These are phyloP conservation scores for Loxodonta africana DNA, from an alignment of 2,113 vertebrate species.

Conservation along the genomic window DNA sequence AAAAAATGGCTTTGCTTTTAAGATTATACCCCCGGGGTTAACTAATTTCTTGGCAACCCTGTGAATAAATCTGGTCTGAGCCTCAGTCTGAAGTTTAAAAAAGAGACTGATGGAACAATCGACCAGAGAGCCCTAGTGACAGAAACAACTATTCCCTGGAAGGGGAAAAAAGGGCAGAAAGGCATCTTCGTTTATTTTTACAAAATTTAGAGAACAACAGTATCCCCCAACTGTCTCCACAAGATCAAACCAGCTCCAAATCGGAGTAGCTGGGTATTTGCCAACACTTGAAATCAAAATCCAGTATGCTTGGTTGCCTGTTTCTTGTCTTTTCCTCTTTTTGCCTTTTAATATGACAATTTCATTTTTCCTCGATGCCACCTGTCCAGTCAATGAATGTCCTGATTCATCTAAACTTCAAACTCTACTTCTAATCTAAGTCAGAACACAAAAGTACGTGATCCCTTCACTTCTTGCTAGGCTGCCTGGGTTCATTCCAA, in stretches of 20 bases:
- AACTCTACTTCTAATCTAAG: slow-evolving; percentile 67
- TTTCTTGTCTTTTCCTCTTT: slow-evolving; percentile 57
- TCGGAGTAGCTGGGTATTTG: slow-evolving; percentile 59
- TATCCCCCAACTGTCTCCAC: slow-evolving; percentile 55
- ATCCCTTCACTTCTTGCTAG: not conserved
- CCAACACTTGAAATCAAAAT: slow-evolving; percentile 54
- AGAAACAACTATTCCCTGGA: slow-evolving; percentile 68
- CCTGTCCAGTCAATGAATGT: slow-evolving; percentile 41
- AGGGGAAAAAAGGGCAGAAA: slow-evolving; percentile 59
- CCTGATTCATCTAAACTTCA: slow-evolving; percentile 57
- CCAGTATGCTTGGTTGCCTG: not conserved
- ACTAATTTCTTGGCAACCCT: slow-evolving; percentile 69
- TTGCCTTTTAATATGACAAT: slow-evolving; percentile 56
- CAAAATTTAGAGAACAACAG: slow-evolving; percentile 62
- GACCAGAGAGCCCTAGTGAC: slow-evolving; percentile 58
- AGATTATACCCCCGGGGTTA: slow-evolving; percentile 38
- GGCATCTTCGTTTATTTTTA: slow-evolving; percentile 79
- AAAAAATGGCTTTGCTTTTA: slow-evolving; percentile 53
- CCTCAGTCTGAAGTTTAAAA: slow-evolving; percentile 55
- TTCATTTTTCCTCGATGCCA: slow-evolving; percentile 40
- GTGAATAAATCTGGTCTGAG: slow-evolving; percentile 30
- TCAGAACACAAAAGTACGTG: not conserved
- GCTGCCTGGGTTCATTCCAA: slow-evolving; percentile 4
- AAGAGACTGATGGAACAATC: slow-evolving; percentile 61
- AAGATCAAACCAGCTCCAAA: slow-evolving; percentile 78